Percentiles rank a stretch among this genome's conserved stretches.
Conservation (phyloP, 2,113 vertebrate genomes). For the Callithrix jacchus region DNA sequence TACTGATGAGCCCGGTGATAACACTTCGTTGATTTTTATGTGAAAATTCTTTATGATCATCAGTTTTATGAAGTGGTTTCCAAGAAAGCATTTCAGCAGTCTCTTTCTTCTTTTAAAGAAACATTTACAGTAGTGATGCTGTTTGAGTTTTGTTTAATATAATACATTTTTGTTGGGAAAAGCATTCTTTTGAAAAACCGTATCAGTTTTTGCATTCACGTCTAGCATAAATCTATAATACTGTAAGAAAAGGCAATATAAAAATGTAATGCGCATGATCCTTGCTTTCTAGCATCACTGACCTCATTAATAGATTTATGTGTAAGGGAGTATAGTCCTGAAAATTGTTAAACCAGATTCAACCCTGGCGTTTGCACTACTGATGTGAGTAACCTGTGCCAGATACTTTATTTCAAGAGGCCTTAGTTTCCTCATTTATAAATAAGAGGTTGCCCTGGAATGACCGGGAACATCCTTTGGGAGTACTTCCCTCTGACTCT, state of each 20-base stretch:
- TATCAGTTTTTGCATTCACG: constrained; percentile 42
- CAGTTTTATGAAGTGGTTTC: constrained; percentile 45
- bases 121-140: constrained; percentile 42
- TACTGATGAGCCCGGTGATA: constrained; percentile 14
- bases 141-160: constrained; percentile 55
- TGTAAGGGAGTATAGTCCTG: background rate
- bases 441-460: background rate
- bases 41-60: constrained; percentile 60
- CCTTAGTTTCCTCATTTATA: background rate
- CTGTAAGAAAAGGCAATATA: background rate
- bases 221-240: constrained; percentile 7
- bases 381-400: background rate
- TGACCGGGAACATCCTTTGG: background rate
- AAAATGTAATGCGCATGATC: background rate
- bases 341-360: background rate
- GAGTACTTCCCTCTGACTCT: background rate
- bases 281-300: background rate
- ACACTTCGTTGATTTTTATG: constrained; percentile 25
- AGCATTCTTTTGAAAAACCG: constrained; percentile 15
- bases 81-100: constrained; percentile 31
- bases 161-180: constrained; percentile 52
- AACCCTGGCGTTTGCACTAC: background rate
- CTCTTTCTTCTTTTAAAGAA: constrained; percentile 21
- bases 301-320: background rate
- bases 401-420: background rate